Conservation (phyloP, 2,888 invertebrate genomes). For the Automeris io region DNA sequence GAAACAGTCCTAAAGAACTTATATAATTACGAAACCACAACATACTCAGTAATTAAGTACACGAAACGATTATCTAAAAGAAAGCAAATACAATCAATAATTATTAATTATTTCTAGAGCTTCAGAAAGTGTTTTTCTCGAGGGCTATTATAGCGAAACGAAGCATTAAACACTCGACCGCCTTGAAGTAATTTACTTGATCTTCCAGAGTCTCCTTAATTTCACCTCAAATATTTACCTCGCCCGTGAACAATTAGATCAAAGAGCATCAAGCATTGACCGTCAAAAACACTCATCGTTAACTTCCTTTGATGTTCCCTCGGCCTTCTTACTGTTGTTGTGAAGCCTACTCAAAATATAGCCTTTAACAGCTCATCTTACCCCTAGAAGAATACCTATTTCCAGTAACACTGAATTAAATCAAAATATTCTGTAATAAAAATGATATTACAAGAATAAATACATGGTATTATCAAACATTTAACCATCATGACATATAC, state of each 20-base stretch:
- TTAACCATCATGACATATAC: no score
- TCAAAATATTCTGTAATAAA: no score
- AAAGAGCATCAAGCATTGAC: constrained; percentile 47
- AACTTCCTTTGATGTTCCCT: constrained; percentile 50
- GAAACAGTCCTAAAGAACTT: no score
- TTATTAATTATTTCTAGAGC: background rate
- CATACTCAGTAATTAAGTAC: no score
- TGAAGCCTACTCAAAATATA: constrained; percentile 32
- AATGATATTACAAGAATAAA: no score
- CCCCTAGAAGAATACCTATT: no score
- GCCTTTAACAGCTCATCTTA: no score
- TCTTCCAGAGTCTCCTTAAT: constrained; percentile 21
- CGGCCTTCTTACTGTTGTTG: constrained; percentile 32
- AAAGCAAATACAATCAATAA: no score
- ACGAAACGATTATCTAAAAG: no score
- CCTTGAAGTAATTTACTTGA: constrained; percentile 15
- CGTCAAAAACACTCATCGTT: constrained; percentile 49
- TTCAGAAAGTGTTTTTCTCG: background rate
- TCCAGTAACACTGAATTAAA: no score
- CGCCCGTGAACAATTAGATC: constrained; percentile 37
- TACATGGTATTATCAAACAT: no score
- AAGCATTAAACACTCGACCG: background rate
- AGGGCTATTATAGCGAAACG: background rate
- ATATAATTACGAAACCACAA: no score
- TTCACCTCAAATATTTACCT: constrained; percentile 43